Base-by-base conservation (phyloP, 2,113 vertebrate species). In the Tragulus kanchil region DNA sequence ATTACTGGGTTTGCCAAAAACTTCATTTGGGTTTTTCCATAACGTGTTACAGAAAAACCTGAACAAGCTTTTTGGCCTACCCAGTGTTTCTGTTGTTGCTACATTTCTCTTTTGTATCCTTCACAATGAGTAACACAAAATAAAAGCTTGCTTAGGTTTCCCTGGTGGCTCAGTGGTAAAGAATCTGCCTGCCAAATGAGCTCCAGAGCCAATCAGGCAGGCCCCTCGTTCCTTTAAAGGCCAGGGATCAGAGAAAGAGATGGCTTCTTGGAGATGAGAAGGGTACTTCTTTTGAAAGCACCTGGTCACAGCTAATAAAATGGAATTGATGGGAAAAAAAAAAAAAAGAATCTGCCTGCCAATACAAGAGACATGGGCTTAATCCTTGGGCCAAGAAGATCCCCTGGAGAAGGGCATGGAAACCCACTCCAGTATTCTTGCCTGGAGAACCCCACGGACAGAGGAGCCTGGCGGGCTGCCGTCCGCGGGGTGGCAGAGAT, bases 51-150 rank as follows among this genome's bases (percentile, higher is more conserved):
- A 4, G 36, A 45, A 73, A 73, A 73, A 45, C 19, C 11, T 0
- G 0, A 45, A 45, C 0, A 0, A 73, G 45, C 21, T 73, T 73
- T 42, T 73, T 45, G 69, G 42, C 21, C 23, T 7, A 7, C 42
- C 11, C 21, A 73, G 25, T 42, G 26, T 52, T 50, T 92, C 21
- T 94, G 25, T 58, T 21, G 3, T 69, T 91, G 17, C 36, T 42
- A 26, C 86, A 26, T 67, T 45, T 31, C 10, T 82, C 50, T 64
- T 65, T 82, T 65, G 8, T 96, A 28, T 54, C 16, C 58, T 82
- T 96, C 83, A 94, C 50, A 36, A 8, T 54, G 36, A 96, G 50
- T 59, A 83, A 82, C 6, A 58, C 25, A 81, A 75, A 69, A 89
- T 45, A 65, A 95, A 85, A 79, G 10, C 79, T 89, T 73, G 48